These are phyloP conservation scores for Synergus gifuensis DNA, from an alignment of 2,888 invertebrate genomes.

Conservation along the genomic window DNA sequence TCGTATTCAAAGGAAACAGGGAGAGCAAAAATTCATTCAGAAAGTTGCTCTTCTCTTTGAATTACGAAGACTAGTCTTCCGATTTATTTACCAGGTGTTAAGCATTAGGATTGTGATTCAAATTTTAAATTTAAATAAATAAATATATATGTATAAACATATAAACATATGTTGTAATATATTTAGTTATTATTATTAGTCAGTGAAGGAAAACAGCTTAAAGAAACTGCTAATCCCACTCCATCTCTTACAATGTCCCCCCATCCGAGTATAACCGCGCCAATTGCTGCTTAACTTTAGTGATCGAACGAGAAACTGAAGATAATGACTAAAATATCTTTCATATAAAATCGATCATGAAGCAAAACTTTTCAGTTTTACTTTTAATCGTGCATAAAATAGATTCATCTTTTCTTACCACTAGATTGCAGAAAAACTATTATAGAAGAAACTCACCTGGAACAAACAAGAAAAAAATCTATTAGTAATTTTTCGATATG, in stretches of 20 bases:
- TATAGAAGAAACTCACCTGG: neutral
- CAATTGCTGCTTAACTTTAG: neutral
- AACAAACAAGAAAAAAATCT: neutral
- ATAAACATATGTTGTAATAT: too few species aligned
- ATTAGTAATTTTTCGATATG: neutral
- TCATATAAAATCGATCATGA: neutral
- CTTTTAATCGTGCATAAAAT: neutral
- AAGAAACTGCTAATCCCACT: too few species aligned
- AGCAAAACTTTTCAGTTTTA: neutral
- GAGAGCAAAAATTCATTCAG: neutral
- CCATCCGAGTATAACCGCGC: too few species aligned
- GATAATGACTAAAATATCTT: neutral
- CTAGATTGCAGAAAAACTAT: neutral
- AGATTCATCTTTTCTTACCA: neutral
- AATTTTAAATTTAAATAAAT: neutral
- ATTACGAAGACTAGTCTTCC: neutral
- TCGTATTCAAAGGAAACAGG: conserved; percentile 3
- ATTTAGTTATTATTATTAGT: too few species aligned
- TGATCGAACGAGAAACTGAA: neutral
- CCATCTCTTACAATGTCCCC: too few species aligned
- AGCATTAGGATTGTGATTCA: neutral
- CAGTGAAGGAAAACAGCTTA: too few species aligned
- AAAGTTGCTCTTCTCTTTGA: neutral
- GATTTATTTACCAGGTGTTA: neutral
- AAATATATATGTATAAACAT: too few species aligned